Evolutionary conservation across 2,113 vertebrate genomes (phyloP).

Genomic region (Indri indri): DNA sequence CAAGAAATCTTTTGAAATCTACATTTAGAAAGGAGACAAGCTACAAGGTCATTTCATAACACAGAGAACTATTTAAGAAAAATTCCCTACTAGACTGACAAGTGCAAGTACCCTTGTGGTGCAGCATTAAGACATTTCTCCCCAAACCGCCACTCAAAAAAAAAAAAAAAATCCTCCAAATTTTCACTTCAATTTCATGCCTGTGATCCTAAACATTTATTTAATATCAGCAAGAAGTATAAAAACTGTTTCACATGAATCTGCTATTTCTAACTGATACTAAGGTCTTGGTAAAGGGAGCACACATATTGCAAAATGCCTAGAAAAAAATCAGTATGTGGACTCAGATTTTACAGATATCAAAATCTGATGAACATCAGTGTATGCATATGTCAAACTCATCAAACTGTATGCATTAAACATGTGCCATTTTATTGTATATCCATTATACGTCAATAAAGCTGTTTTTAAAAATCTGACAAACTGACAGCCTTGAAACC

Average conservation of each 20-base stretch:
- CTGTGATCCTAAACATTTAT: neutral
- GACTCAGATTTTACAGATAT: neutral
- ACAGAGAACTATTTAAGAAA: neutral
- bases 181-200: neutral
- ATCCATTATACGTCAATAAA: neutral
- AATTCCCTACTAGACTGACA: neutral
- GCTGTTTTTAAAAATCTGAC: neutral
- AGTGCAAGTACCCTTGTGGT: neutral
- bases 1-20: neutral
- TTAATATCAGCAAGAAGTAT: neutral
- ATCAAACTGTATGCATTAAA: neutral
- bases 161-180: neutral
- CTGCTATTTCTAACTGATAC: neutral
- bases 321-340: neutral
- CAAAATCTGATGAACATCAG: neutral
- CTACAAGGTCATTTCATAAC: neutral
- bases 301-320: neutral
- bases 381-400: neutral
- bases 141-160: too few relatives aligned
- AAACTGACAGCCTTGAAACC: neutral
- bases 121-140: neutral
- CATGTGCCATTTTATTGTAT: neutral
- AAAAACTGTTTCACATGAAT: neutral
- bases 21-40: slow-evolving; percentile 16
- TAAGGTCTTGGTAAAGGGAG: neutral